Conservation (phyloP, 2,888 invertebrate species). For the Dicroscelio sp. region DNA sequence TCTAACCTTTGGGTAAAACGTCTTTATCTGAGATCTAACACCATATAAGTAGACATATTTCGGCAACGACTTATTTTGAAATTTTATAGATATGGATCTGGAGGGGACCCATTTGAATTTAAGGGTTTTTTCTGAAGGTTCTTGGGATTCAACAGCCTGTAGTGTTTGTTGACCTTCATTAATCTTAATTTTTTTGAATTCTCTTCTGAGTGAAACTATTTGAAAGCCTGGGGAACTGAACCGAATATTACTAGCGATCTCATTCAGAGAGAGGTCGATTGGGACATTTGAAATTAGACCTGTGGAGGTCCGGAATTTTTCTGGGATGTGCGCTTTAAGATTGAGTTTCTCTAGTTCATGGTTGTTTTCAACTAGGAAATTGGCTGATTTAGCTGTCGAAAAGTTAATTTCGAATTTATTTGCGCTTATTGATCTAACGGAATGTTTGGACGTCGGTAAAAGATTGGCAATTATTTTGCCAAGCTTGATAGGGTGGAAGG, state of each 20-base stretch:
- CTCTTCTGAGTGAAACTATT: background rate
- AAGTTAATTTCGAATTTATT: background rate
- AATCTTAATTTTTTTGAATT: no score
- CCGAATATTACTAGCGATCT: background rate
- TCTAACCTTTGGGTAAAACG: background rate
- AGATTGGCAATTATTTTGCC: background rate
- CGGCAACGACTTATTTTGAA: background rate
- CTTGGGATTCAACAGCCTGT: no score
- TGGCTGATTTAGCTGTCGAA: background rate
- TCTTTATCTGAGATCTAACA: background rate
- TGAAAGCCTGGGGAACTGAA: background rate
- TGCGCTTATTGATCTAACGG: background rate
- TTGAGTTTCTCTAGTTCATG: background rate
- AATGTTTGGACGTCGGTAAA: background rate
- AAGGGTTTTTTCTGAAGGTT: no score
- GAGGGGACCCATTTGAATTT: slow-evolving; percentile 7
- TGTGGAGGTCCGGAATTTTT: background rate
- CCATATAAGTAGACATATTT: background rate
- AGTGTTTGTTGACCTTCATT: no score
- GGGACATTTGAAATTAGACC: background rate
- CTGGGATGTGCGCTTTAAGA: background rate
- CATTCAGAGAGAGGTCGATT: background rate
- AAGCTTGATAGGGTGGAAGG: background rate
- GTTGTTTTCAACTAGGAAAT: background rate
- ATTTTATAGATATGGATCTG: background rate